Percentiles rank a stretch among this genome's conserved stretches.
These are phyloP conservation scores for Trididemnum nubilum DNA, from an alignment of 23 tunicate species.

Conservation along the genomic window DNA sequence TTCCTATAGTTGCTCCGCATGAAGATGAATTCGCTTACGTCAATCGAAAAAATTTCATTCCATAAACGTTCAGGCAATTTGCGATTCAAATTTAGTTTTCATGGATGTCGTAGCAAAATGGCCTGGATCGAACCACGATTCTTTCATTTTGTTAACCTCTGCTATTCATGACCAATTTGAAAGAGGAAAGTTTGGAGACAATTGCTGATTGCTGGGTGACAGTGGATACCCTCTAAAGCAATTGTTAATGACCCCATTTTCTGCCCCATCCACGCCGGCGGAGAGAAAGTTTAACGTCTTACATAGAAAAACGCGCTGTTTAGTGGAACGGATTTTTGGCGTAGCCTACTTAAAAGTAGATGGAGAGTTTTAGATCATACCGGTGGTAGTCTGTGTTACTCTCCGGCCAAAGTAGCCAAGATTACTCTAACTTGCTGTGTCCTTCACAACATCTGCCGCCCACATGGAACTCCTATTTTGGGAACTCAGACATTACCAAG, in stretches of 20 bases:
- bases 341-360: background rate
- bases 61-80: slow-evolving; percentile 41
- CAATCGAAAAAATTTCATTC: slow-evolving; percentile 50
- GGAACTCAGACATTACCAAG: too few relatives aligned
- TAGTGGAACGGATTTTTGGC: background rate
- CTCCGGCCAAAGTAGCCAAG: too few relatives aligned
- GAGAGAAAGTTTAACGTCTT: background rate
- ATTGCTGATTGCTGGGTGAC: slow-evolving; percentile 20
- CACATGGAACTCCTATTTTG: too few relatives aligned
- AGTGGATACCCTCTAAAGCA: slow-evolving; percentile 39
- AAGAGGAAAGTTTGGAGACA: background rate
- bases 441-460: too few relatives aligned
- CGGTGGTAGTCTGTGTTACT: too few relatives aligned
- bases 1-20: slow-evolving; percentile 35
- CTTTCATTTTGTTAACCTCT: slow-evolving; percentile 32
- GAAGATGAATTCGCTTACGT: slow-evolving; percentile 36
- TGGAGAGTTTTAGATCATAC: background rate
- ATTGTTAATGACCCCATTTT: slow-evolving; percentile 27
- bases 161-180: slow-evolving; percentile 7
- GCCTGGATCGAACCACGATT: slow-evolving; percentile 23
- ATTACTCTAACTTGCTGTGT: too few relatives aligned
- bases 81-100: slow-evolving; percentile 34
- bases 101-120: slow-evolving; percentile 33
- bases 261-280: background rate
- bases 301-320: background rate